Evolutionary conservation across 2,797 vertebrate species (phyloP).

Genomic region (Antrozous pallidus): DNA sequence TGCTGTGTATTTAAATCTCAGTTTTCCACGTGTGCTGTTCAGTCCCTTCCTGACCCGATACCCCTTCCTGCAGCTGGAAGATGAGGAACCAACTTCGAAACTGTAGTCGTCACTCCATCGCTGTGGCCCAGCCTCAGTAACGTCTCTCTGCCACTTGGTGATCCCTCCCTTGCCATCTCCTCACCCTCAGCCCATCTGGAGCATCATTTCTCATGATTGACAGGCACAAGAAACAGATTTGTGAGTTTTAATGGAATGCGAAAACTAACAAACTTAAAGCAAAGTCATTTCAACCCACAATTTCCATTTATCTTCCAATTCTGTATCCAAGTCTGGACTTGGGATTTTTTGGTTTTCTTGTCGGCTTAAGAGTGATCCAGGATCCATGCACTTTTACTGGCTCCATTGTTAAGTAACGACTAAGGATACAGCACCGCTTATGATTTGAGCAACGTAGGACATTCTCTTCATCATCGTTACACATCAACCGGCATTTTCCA

Average conservation of each 20-base stretch:
- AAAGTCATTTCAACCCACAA: background rate
- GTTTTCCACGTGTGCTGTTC: background rate
- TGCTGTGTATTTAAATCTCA: background rate
- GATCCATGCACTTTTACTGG: background rate
- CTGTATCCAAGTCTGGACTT: background rate
- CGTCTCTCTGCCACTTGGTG: background rate
- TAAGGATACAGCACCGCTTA: slow-evolving; percentile 45
- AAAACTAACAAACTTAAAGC: background rate
- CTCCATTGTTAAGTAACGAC: slow-evolving; percentile 9
- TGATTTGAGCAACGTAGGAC: background rate
- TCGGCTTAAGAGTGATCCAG: background rate
- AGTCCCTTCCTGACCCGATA: background rate
- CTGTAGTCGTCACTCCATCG: background rate
- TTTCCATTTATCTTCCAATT: background rate
- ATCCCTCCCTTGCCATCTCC: background rate
- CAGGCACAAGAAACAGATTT: slow-evolving; percentile 28
- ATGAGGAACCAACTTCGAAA: background rate
- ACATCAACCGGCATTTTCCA: slow-evolving; percentile 48
- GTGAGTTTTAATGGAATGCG: slow-evolving; percentile 24
- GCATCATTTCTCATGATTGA: background rate
- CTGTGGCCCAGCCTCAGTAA: background rate
- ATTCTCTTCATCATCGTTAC: slow-evolving; percentile 28
- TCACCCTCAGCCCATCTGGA: background rate
- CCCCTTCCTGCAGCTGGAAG: background rate
- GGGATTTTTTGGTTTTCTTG: background rate